Evolutionary conservation across 2,113 vertebrate genomes (phyloP), one percentile per base, ranked within the genome.

Genomic region (Pangasianodon gigas): DNA sequence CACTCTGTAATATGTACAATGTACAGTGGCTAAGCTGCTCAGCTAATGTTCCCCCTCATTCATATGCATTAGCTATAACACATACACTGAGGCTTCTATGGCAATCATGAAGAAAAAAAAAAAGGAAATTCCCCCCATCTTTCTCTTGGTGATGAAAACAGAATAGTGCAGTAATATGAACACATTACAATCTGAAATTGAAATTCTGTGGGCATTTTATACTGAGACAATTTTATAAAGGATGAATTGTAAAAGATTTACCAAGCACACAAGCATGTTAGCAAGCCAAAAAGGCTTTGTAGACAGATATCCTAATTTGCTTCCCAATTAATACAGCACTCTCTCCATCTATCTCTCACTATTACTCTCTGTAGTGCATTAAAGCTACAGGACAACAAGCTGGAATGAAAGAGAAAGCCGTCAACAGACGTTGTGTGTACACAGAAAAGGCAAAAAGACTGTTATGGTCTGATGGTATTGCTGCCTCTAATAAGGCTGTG

Each of bases 271-370:
- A 46, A 84, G 80, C 32, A 58, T 82, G 71, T 89, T 84, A 87
- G 86, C 82, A 88, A 74, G 41, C 82, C 14, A 84, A 69, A 69
- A 56, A 37, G 82, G 77, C 11, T 85, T 74, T n/a, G 84, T n/a
- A n/a, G 52, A 88, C 37, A 51, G 80, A 83, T 87, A 65, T 77
- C 48, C 16, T 29, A 37, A 82, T 88, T 82, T 82, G 10, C 32
- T 52, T 0, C 32, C 60, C 46, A 88, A 81, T 81, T 80, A 88
- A 62, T 65, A 44, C 44, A 81, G 29, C 48, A 32, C 75, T 58
- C 19, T 60, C 32, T 84, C 54, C 32, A 46, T 62, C 48, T 14
- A 29, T 65, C 44, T 88, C n/a, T 37, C 18, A 4, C 9, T 9
- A 67, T 82, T 51, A 88, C 87, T 37, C 24, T 80, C 41, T 2